Conservation (phyloP, 1,140 invertebrate species). For the Lycorma delicatula region DNA sequence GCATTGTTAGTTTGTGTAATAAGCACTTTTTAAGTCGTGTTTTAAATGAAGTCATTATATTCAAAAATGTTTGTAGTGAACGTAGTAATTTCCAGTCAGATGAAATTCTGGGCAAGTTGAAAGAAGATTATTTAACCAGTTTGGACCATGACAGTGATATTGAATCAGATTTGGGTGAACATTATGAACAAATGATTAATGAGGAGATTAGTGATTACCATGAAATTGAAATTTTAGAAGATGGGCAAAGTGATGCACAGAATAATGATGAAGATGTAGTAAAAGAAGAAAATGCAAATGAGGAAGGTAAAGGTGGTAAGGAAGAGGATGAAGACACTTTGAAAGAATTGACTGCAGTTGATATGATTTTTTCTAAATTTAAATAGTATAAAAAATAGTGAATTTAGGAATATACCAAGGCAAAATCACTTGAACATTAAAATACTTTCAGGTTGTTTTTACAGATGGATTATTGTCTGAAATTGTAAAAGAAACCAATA, state of each 20-base stretch:
- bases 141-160: neutral
- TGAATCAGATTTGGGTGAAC: too few species aligned
- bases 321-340: too few species aligned
- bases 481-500: neutral
- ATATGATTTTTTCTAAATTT: neutral
- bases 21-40: neutral
- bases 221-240: too few species aligned
- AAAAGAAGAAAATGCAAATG: too few species aligned
- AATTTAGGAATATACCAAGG: neutral
- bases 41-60: neutral
- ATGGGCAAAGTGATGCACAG: too few species aligned
- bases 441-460: neutral
- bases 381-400: neutral
- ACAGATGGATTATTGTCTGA: neutral
- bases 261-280: too few species aligned
- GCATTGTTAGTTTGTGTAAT: too few species aligned
- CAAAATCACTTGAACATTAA: neutral
- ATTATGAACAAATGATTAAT: too few species aligned
- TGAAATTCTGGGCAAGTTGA: neutral
- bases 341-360: too few species aligned
- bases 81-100: neutral
- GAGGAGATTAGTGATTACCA: too few species aligned
- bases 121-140: neutral
- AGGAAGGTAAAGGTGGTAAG: too few species aligned
- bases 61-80: neutral